Evolutionary conservation across 1,140 invertebrate genomes (phyloP), one percentile per base, ranked within the genome.

Genomic region (Scylla paramamosain): DNA sequence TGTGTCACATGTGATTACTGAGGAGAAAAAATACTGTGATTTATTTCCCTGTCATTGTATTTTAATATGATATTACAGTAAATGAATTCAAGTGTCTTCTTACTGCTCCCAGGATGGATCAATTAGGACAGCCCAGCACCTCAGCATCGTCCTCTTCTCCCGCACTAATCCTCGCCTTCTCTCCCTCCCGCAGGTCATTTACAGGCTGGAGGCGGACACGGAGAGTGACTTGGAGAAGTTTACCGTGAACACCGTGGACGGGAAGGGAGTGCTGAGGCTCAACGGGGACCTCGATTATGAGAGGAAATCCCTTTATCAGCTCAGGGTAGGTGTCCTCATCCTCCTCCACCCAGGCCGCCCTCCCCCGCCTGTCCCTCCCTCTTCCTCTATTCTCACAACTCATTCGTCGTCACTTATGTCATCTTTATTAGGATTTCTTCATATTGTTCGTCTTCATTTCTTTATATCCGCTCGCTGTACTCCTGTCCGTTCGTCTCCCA

Each of bases 221-320:
- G 98, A 98, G 93, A 98, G 98, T 8, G 98, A 99, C 96, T 98
- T 98, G 87, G 97, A 97, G 91, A 97, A 98, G 83, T 99, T 99
- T 97, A 97, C 98, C 25, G 98, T 99, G 83, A 98, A 98, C 96
- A 99, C 99, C 0, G 97, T 98, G 31, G 98, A 98, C 96, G 98
- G 98, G 4, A 98, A 98, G 97, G 99, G 98, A n/a, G 97, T 99
- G 0, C 97, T 99, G 45, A 97, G 98, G 95, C 97, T 99, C 12
- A 97, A 98, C 87, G 98, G 98, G 67, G 97, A 97, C 25, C 97
- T 99, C 91, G 99, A 99, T 97, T 99, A 99, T 96, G 99, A 99
- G 96, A 97, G 97, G 86, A 98, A 99, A 97, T 98, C 98, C 87
- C 97, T 99, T 0, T 99, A 99, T 97, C 99, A 99, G 97, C 97